Evolutionary conservation across 2,113 vertebrate species (phyloP).

Genomic region (Sinocyclocheilus grahami): DNA sequence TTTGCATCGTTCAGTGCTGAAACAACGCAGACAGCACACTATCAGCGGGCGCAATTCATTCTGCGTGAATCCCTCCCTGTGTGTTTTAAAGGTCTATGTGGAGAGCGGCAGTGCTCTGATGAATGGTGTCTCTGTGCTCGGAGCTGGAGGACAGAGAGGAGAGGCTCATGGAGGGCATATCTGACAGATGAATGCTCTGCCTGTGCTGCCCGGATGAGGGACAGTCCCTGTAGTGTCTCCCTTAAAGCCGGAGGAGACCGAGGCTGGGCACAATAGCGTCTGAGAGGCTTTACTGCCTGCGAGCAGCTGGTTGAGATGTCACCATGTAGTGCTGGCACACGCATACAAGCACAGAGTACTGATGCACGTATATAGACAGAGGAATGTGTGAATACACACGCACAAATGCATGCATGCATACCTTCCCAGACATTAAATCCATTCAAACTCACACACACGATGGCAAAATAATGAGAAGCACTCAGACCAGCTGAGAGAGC

Average conservation of each 20-base stretch:
- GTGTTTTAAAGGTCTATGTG: slow-evolving; percentile 36
- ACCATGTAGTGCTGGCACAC: slow-evolving; percentile 32
- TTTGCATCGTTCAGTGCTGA: background rate
- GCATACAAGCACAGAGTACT: slow-evolving; percentile 22
- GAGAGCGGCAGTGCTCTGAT: slow-evolving; percentile 38
- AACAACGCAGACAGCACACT: background rate
- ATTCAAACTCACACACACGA: slow-evolving; percentile 45
- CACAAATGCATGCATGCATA: slow-evolving; percentile 23
- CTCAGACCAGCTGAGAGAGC: slow-evolving; percentile 47
- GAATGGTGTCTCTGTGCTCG: slow-evolving; percentile 53
- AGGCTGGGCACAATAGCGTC: slow-evolving; percentile 51
- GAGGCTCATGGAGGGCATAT: slow-evolving; percentile 36
- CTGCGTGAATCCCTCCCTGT: slow-evolving; percentile 25
- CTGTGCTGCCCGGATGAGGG: slow-evolving; percentile 41
- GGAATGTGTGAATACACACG: background rate
- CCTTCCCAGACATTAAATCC: slow-evolving; percentile 7
- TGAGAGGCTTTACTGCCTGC: slow-evolving; percentile 46
- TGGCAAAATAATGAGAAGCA: slow-evolving; percentile 53
- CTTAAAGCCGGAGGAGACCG: slow-evolving; percentile 39
- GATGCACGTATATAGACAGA: background rate
- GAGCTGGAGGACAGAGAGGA: slow-evolving; percentile 43
- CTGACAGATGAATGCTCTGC: slow-evolving; percentile 48
- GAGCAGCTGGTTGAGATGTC: slow-evolving; percentile 60
- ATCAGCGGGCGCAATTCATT: background rate
- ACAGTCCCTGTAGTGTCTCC: slow-evolving; percentile 49